Evolutionary conservation across 2,888 invertebrate species (phyloP).

Genomic region (Philopedon plagiatum): DNA sequence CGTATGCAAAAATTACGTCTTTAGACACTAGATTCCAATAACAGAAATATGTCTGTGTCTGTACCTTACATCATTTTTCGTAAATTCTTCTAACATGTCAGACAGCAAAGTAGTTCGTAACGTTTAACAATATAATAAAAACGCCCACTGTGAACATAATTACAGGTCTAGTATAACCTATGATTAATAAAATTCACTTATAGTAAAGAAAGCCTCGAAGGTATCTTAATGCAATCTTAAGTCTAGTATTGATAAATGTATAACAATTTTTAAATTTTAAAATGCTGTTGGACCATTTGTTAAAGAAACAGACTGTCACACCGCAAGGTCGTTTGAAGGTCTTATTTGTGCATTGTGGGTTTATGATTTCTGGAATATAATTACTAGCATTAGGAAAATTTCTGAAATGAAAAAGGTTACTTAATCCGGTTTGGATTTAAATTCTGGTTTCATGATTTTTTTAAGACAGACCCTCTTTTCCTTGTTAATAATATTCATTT

Average conservation of each 20-base stretch:
- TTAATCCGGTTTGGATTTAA: too few species aligned
- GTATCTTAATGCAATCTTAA: neutral
- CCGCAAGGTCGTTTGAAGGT: neutral
- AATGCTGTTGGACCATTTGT: neutral
- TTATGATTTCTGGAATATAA: too few species aligned
- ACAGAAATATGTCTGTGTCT: neutral
- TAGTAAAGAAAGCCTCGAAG: conserved; percentile 2
- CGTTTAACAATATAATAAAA: conserved; percentile 1
- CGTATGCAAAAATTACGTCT: neutral
- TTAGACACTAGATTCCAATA: neutral
- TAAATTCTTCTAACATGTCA: neutral
- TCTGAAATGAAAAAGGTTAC: too few species aligned
- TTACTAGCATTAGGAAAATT: too few species aligned
- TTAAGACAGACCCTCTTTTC: too few species aligned
- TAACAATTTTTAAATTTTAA: neutral
- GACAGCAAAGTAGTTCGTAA: neutral
- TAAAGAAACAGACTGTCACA: neutral
- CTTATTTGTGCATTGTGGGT: neutral
- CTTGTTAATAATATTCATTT: too few species aligned
- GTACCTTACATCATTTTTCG: neutral
- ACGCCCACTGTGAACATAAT: conserved; percentile 2
- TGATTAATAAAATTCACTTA: conserved; percentile 8
- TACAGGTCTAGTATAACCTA: neutral
- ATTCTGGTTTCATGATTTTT: too few species aligned
- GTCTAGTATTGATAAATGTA: neutral